Evolutionary conservation across 1,140 invertebrate species (phyloP).

Genomic region (Rhyacophila brunnea): DNA sequence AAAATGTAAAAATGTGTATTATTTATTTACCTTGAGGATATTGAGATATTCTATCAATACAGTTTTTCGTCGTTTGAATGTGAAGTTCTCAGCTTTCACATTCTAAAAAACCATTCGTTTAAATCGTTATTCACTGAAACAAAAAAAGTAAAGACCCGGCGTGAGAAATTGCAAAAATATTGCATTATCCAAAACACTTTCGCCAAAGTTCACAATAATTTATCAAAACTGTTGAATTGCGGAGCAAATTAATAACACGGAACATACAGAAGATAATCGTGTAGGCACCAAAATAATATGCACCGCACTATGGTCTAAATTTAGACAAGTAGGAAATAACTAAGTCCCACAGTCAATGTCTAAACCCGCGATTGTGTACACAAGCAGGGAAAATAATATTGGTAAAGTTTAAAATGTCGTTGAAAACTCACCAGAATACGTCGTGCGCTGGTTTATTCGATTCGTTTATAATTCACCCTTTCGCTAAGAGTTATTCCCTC

Average conservation of each 20-base stretch:
- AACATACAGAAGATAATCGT: too few species aligned
- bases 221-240: not conserved
- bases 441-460: constrained; percentile 6
- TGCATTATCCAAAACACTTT: not conserved
- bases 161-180: too few species aligned
- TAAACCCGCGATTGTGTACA: constrained; percentile 20
- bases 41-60: not conserved
- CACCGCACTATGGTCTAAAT: constrained; percentile 26
- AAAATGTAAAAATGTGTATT: too few species aligned
- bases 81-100: constrained; percentile 2
- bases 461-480: constrained; percentile 1
- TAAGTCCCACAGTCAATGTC: constrained; percentile 30
- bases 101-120: not conserved
- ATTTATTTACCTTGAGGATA: too few species aligned
- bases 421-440: constrained; percentile 15
- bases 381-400: constrained; percentile 2
- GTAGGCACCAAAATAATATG: constrained; percentile 27
- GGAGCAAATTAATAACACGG: not conserved
- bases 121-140: constrained; percentile 1
- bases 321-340: constrained; percentile 33
- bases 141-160: not conserved
- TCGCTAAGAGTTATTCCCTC: not conserved
- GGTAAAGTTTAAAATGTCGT: not conserved
- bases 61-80: not conserved
- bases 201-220: not conserved